Percentiles rank a stretch among this genome's conserved stretches.
phyloP scores from a whole-genome alignment of 2,113 vertebrate species.

The Atrichornis clamosus region DNA sequence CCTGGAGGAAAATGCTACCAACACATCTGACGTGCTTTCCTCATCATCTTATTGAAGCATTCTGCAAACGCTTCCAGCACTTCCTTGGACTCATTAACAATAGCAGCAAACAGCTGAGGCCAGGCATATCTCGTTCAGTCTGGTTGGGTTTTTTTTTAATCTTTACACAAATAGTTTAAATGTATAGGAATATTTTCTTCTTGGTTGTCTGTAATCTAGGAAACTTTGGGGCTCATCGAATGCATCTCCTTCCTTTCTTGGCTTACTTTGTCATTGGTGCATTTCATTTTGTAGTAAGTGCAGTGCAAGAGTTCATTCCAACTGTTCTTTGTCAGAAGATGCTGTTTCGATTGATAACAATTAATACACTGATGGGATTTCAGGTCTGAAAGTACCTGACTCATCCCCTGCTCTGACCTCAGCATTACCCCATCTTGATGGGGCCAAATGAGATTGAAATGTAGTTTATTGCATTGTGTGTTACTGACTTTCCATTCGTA shows the following conservation, averaged over 20 bases:
- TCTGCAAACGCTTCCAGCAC: not conserved
- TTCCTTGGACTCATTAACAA: not conserved
- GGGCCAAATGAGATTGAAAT: not conserved
- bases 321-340: not conserved
- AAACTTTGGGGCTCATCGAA: not conserved
- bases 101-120: not conserved
- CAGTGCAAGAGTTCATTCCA: not conserved
- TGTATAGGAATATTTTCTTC: not conserved
- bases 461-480: not conserved
- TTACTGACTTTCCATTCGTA: not conserved
- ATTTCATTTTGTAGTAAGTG: not conserved
- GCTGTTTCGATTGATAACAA: not conserved
- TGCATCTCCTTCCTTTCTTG: not conserved
- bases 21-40: not conserved
- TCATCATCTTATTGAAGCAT: not conserved
- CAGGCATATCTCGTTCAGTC: too few relatives aligned
- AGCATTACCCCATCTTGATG: not conserved
- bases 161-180: not conserved
- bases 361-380: not conserved
- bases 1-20: not conserved
- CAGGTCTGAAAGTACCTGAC: not conserved
- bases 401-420: not conserved
- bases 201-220: not conserved
- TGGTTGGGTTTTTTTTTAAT: not conserved
- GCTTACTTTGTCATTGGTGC: not conserved